These are phyloP conservation scores for Chamaedrilus cognettii DNA, from an alignment of 2,888 invertebrate genomes.

Conservation along the genomic window DNA sequence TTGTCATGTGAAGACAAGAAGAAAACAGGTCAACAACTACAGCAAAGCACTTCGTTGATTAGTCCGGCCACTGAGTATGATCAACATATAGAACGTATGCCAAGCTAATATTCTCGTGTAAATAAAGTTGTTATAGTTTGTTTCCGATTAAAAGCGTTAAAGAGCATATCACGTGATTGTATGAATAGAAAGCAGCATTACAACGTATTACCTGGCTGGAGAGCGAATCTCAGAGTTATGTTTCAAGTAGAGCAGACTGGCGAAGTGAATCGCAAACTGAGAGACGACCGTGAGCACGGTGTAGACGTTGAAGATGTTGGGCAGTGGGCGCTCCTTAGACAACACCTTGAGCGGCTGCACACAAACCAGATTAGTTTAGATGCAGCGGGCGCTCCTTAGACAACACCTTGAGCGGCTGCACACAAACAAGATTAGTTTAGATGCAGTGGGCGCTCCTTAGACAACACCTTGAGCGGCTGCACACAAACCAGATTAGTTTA, in stretches of 20 bases:
- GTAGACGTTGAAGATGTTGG: conserved; percentile 98
- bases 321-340: conserved; percentile 91
- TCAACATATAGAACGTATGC: too few relatives aligned
- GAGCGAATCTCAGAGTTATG: conserved; percentile 63
- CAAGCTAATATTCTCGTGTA: too few relatives aligned
- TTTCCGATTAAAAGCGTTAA: too few relatives aligned
- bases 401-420: conserved; percentile 82
- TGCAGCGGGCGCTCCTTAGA: conserved; percentile 93
- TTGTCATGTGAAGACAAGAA: too few relatives aligned
- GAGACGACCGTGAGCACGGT: conserved; percentile 92
- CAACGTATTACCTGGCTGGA: conserved; percentile 65
- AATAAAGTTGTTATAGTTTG: too few relatives aligned
- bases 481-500: conserved; percentile 38
- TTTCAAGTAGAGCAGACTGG: conserved; percentile 86
- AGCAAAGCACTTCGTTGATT: too few relatives aligned
- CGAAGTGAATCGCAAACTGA: conserved; percentile 95
- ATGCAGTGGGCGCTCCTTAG: conserved; percentile 91
- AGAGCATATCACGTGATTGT: too few relatives aligned
- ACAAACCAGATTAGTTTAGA: too few relatives aligned
- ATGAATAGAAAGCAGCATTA: too few relatives aligned
- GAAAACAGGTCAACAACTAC: too few relatives aligned
- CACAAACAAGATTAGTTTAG: too few relatives aligned
- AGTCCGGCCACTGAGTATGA: too few relatives aligned
- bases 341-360: conserved; percentile 82
- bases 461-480: conserved; percentile 85